Conservation (phyloP, 2,113 vertebrate genomes). For the Acinonyx jubatus region DNA sequence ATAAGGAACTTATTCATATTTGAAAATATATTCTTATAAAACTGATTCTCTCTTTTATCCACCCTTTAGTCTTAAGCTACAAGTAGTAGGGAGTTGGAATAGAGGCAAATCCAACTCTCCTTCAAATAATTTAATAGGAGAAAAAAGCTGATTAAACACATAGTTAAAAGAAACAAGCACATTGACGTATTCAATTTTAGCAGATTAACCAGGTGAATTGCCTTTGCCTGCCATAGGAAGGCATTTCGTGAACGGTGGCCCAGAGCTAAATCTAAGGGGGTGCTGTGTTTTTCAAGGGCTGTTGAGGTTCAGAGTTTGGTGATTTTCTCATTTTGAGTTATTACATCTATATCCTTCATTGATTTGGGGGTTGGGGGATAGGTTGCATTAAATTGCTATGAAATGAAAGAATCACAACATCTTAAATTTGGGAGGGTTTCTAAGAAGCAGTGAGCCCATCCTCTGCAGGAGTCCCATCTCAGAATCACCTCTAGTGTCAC, state of each 20-base stretch:
- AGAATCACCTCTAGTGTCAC: not conserved
- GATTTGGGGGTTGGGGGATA: not conserved
- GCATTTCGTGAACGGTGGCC: fast-evolving
- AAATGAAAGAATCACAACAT: not conserved
- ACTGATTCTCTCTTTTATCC: not conserved
- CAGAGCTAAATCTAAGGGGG: not conserved
- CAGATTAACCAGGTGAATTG: too few species aligned
- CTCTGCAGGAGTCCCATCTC: fast-evolving
- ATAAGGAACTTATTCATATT: not conserved
- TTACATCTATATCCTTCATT: not conserved
- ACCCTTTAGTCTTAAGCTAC: not conserved
- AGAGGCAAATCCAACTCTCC: not conserved
- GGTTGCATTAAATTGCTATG: not conserved
- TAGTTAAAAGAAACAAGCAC: not conserved
- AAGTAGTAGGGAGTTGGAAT: not conserved
- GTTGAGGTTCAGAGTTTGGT: not conserved
- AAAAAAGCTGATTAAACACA: not conserved
- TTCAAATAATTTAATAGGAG: not conserved
- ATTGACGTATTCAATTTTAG: not conserved
- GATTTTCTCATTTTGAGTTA: not conserved
- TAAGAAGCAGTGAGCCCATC: not conserved
- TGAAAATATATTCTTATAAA: not conserved
- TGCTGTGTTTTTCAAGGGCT: not conserved
- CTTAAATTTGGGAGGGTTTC: not conserved
- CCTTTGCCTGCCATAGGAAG: not conserved